phyloP scores from a whole-genome alignment of 2,797 vertebrate species.

The Peromyscus melanophrys region DNA sequence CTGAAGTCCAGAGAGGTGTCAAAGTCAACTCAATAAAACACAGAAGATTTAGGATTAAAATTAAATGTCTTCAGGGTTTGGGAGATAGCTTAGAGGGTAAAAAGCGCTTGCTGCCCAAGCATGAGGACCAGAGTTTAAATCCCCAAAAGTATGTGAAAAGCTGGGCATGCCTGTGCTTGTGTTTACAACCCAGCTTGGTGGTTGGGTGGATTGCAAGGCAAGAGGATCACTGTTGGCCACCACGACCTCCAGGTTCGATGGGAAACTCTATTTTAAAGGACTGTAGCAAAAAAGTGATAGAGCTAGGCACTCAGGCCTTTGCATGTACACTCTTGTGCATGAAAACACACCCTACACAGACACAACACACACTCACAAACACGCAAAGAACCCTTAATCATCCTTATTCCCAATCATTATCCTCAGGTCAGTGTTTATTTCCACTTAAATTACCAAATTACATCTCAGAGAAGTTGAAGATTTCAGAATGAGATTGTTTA shows the following conservation, averaged over 20 bases:
- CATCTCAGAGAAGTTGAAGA: not conserved
- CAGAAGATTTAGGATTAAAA: not conserved
- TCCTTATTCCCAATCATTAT: not conserved
- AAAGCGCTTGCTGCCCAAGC: not conserved
- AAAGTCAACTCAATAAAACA: not conserved
- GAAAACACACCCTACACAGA: not conserved
- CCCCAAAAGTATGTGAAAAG: not conserved
- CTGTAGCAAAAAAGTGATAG: not conserved
- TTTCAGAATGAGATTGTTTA: not conserved
- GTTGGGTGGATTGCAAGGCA: not conserved
- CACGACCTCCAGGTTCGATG: not conserved
- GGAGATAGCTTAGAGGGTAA: not conserved
- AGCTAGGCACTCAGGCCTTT: not conserved
- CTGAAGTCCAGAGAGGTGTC: not conserved
- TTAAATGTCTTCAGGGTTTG: not conserved
- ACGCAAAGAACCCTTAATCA: not conserved
- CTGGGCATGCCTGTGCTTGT: not conserved
- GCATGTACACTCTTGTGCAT: not conserved
- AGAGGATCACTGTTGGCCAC: not conserved
- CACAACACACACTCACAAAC: not conserved
- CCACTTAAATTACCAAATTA: constrained; percentile 10
- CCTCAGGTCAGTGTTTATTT: constrained; percentile 16
- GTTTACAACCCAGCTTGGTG: not conserved
- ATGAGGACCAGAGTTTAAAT: not conserved
- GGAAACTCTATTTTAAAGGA: not conserved